Percentiles rank a stretch among this genome's conserved stretches.
phyloP scores from a whole-genome alignment of 2,888 invertebrate species.

The Diaperis boleti region DNA sequence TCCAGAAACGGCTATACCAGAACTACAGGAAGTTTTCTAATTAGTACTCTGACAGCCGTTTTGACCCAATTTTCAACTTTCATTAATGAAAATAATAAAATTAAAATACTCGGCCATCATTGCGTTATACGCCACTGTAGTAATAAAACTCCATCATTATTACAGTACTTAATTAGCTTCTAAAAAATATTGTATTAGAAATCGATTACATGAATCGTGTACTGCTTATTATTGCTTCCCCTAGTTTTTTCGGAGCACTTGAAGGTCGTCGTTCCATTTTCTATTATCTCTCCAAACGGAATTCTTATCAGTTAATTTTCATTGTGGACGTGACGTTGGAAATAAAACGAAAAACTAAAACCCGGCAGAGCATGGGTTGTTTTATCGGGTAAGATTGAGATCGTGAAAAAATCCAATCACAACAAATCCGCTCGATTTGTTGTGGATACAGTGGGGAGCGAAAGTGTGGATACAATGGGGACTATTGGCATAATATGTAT shows the following conservation, averaged over 20 bases:
- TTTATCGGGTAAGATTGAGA: slow-evolving; percentile 6
- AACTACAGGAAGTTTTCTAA: background rate
- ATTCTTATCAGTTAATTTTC: background rate
- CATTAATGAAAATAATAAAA: slow-evolving; percentile 2
- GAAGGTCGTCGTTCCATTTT: background rate
- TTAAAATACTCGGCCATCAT: background rate
- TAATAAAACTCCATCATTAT: background rate
- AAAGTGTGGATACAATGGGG: too few species aligned
- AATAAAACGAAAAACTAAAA: background rate
- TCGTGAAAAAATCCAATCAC: slow-evolving; percentile 11
- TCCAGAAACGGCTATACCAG: background rate
- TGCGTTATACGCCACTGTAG: background rate
- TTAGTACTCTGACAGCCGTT: background rate
- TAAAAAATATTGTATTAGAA: background rate
- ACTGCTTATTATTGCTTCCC: background rate
- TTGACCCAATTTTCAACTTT: slow-evolving; percentile 8
- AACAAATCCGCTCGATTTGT: slow-evolving; percentile 1
- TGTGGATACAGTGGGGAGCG: background rate
- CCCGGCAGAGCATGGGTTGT: slow-evolving; percentile 9
- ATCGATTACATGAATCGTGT: background rate
- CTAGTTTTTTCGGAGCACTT: background rate
- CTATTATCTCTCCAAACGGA: background rate
- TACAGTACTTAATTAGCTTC: background rate
- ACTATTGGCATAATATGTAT: too few species aligned
- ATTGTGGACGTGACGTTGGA: background rate